Evolutionary conservation across 2,113 vertebrate genomes (phyloP).

Genomic region (Sigmodon hispidus): DNA sequence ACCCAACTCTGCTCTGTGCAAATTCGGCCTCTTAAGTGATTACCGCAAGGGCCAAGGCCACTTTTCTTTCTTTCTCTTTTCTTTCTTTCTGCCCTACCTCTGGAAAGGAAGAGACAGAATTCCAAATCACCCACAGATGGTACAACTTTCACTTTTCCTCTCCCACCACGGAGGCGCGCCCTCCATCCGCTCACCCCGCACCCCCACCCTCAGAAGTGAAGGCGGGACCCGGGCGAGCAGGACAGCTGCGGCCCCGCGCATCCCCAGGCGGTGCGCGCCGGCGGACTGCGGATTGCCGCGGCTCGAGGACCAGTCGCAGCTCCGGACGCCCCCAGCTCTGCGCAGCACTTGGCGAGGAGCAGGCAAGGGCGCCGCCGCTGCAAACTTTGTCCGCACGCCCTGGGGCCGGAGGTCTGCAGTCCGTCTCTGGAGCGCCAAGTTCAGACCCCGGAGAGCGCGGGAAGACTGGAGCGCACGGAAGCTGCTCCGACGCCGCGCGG

Average conservation of each 20-base stretch:
- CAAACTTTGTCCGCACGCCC: conserved; percentile 48
- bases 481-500: not conserved
- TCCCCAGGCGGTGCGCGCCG: not conserved
- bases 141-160: conserved; percentile 77
- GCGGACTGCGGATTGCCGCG: not conserved
- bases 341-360: not conserved
- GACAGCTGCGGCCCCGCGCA: not conserved
- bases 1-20: not conserved
- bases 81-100: not conserved
- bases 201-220: not conserved
- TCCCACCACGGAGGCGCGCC: conserved; percentile 34
- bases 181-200: not conserved
- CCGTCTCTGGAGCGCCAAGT: not conserved
- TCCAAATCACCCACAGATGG: conserved; percentile 65
- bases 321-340: not conserved
- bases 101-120: conserved; percentile 61
- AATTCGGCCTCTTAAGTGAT: not conserved
- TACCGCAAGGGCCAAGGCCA: not conserved
- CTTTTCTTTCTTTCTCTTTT: not conserved
- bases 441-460: not conserved
- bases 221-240: not conserved
- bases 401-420: not conserved
- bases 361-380: not conserved
- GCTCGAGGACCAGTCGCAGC: not conserved
- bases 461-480: not conserved